Conservation (phyloP, 2,888 invertebrate genomes). For the Merodon equestris region DNA sequence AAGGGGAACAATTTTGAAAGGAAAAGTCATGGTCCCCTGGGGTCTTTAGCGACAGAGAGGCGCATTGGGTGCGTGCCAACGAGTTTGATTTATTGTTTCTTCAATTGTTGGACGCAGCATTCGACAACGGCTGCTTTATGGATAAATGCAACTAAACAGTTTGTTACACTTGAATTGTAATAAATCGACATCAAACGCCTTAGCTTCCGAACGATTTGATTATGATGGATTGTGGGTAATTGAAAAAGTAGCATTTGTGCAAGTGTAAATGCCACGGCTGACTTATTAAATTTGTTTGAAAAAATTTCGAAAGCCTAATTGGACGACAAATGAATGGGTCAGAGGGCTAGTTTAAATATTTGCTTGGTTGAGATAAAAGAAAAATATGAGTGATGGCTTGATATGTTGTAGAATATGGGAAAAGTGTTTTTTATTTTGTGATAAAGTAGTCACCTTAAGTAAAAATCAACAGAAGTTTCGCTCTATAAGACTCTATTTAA, state of each 20-base stretch:
- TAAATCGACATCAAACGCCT: conserved; percentile 1
- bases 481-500: too few species aligned
- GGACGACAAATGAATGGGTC: too few species aligned
- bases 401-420: too few species aligned
- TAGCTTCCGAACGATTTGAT: conserved; percentile 6
- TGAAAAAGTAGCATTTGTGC: not conserved
- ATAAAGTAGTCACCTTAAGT: too few species aligned
- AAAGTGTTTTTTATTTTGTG: too few species aligned
- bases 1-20: conserved; percentile 23
- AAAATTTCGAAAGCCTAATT: too few species aligned
- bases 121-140: conserved; percentile 21
- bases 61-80: conserved; percentile 38
- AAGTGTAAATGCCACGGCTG: not conserved
- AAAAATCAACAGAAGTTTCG: too few species aligned
- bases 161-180: conserved; percentile 27
- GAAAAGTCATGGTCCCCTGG: conserved; percentile 30
- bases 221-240: conserved; percentile 12
- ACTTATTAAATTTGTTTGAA: not conserved
- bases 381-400: too few species aligned
- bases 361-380: too few species aligned
- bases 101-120: conserved; percentile 43
- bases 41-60: not conserved
- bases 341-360: too few species aligned
- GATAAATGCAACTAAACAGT: conserved; percentile 37
- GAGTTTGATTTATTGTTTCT: conserved; percentile 44